Conservation (phyloP, 2,888 invertebrate genomes). For the Callyntrura sp. region DNA sequence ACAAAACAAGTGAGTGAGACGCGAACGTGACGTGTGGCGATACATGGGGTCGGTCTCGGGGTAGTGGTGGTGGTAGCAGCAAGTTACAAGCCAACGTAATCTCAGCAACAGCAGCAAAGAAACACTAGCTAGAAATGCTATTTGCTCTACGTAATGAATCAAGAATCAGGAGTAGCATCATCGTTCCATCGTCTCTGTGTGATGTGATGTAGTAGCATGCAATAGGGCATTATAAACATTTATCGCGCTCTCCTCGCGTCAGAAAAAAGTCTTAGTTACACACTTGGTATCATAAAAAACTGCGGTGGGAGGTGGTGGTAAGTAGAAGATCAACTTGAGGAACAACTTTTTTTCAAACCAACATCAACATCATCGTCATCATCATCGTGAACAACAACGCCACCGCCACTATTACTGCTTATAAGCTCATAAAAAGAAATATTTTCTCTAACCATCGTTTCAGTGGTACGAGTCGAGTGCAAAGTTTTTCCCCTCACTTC, state of each 20-base stretch:
- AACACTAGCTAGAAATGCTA: not conserved
- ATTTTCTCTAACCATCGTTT: no score
- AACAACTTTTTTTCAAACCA: conserved; percentile 54
- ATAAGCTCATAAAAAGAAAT: no score
- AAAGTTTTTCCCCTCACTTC: no score
- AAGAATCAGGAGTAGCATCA: no score
- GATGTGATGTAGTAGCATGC: not conserved
- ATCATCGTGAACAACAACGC: not conserved
- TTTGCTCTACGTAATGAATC: not conserved
- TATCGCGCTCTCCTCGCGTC: not conserved
- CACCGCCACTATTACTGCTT: not conserved
- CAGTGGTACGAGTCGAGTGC: not conserved
- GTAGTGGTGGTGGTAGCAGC: not conserved
- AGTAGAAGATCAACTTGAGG: conserved; percentile 31
- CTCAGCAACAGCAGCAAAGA: not conserved
- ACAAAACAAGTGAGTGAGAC: not conserved
- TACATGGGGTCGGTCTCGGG: not conserved
- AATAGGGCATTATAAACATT: conserved; percentile 11
- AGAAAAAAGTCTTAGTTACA: not conserved
- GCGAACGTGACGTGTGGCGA: not conserved
- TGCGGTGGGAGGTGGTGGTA: not conserved
- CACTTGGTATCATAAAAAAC: conserved; percentile 2
- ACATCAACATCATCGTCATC: conserved; percentile 1
- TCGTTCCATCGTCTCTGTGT: no score
- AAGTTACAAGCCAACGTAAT: no score